Evolutionary conservation across 2,888 invertebrate species (phyloP).

Genomic region (Eilema caniola): DNA sequence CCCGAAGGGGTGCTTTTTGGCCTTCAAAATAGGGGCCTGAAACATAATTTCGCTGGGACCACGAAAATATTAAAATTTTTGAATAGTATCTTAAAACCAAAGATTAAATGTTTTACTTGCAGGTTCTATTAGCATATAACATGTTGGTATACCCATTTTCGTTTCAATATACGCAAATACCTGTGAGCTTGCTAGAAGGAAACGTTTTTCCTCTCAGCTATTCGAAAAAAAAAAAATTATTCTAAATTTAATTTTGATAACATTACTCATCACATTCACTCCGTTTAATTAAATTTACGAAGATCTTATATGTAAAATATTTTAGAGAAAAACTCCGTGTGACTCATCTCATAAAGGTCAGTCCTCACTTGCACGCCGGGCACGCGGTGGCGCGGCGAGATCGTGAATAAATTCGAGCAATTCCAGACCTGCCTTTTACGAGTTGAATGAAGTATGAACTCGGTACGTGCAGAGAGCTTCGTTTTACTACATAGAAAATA

Average conservation of each 20-base stretch:
- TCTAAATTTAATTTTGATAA: slow-evolving; percentile 8
- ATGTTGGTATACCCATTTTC: not conserved
- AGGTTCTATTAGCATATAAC: not conserved
- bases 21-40: not conserved
- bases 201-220: slow-evolving; percentile 1
- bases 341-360: slow-evolving; percentile 48
- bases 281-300: slow-evolving; percentile 39
- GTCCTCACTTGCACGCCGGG: slow-evolving; percentile 47
- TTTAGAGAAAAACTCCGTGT: slow-evolving; percentile 25
- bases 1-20: not conserved
- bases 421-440: slow-evolving; percentile 71
- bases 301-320: slow-evolving; percentile 22
- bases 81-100: too few species aligned
- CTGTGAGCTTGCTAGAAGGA: not conserved
- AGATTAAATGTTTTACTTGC: too few species aligned
- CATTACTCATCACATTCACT: slow-evolving; percentile 14
- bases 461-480: slow-evolving; percentile 66
- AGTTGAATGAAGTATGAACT: slow-evolving; percentile 73
- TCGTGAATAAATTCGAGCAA: slow-evolving; percentile 75
- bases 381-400: slow-evolving; percentile 43
- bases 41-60: too few species aligned
- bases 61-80: not conserved
- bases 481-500: slow-evolving; percentile 72
- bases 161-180: not conserved
- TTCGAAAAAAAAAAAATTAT: not conserved